Evolutionary conservation across 2,797 vertebrate species (phyloP).

Genomic region (Sparidentex hasta): DNA sequence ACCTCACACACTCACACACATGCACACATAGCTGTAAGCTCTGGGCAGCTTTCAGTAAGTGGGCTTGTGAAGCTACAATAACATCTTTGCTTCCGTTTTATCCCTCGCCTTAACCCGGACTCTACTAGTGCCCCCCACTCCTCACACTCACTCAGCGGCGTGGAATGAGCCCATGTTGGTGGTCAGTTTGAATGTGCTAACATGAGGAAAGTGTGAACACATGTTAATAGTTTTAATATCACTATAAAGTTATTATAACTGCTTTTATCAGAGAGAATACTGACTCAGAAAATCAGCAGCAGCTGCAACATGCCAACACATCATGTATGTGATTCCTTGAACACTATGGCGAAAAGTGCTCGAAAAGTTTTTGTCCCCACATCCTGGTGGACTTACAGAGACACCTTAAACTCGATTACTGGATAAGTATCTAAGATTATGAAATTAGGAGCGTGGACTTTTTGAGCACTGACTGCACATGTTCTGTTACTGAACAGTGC

Average conservation of each 20-base stretch:
- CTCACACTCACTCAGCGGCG: constrained; percentile 19
- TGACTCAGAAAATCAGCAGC: background rate
- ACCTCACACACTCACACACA: constrained; percentile 22
- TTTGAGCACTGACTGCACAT: no score
- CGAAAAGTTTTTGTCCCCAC: no score
- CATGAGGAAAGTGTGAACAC: background rate
- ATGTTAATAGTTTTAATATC: background rate
- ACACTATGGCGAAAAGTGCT: no score
- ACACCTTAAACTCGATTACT: no score
- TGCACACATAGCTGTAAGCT: constrained; percentile 51
- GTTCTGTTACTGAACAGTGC: no score
- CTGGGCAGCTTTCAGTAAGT: constrained; percentile 91
- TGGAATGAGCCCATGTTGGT: constrained; percentile 17
- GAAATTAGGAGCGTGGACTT: no score
- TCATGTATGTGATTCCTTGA: no score
- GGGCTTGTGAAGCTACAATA: constrained; percentile 92
- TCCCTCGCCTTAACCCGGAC: constrained; percentile 89
- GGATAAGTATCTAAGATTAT: no score
- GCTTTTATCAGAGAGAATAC: background rate
- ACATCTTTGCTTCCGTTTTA: constrained; percentile 90
- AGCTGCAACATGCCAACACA: no score
- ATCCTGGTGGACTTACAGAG: no score
- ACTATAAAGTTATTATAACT: background rate
- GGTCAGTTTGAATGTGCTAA: background rate
- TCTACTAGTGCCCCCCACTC: constrained; percentile 78